Evolutionary conservation across 1,140 invertebrate species (phyloP).

Genomic region (Drosophila willistoni): DNA sequence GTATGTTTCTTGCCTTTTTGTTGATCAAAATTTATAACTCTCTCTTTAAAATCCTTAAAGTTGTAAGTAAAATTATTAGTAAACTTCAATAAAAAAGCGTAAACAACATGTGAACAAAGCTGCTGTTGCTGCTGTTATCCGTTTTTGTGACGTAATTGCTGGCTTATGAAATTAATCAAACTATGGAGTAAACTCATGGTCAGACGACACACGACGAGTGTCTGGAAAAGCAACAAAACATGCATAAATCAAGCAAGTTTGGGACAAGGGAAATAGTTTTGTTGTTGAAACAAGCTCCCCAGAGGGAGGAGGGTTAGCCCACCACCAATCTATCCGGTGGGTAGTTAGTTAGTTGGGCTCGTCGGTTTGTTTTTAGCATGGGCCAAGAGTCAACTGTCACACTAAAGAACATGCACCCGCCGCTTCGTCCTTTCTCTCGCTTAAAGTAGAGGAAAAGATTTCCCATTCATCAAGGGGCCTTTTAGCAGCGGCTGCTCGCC

Average conservation of each 20-base stretch:
- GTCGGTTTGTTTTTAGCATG: neutral
- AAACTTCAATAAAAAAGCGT: conserved; percentile 16
- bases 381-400: conserved; percentile 53
- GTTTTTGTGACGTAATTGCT: conserved; percentile 40
- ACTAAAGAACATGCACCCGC: conserved; percentile 10
- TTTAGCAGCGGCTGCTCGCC: conserved; percentile 17
- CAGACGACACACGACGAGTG: neutral
- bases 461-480: conserved; percentile 59
- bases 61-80: no score
- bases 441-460: conserved; percentile 8
- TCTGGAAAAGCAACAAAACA: conserved; percentile 40
- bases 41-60: no score
- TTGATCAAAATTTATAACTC: no score
- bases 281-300: conserved; percentile 56
- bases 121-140: conserved; percentile 22
- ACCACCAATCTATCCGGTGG: neutral
- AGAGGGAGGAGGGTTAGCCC: neutral
- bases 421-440: no score
- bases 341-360: conserved; percentile 19
- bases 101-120: conserved; percentile 9
- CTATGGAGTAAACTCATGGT: conserved; percentile 43
- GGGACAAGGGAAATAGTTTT: conserved; percentile 56
- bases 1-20: no score
- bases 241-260: conserved; percentile 67
- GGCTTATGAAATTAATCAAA: conserved; percentile 69